Evolutionary conservation across 2,113 vertebrate species (phyloP).

Genomic region (Pangasianodon hypophthalmus): DNA sequence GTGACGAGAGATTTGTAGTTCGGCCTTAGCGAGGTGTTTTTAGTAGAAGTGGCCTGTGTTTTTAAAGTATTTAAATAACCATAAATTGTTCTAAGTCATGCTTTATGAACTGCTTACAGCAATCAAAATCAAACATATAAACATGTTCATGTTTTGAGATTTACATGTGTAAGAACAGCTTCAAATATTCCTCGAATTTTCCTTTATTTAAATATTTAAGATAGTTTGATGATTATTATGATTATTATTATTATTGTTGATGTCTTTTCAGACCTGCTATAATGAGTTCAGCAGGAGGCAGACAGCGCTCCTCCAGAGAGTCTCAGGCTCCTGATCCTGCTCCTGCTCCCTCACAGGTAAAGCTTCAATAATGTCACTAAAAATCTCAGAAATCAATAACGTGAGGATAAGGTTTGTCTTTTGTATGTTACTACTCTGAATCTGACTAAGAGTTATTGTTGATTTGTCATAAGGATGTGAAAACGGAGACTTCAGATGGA

Average conservation of each 20-base stretch:
- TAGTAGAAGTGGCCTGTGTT: too few relatives aligned
- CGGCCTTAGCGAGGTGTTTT: too few relatives aligned
- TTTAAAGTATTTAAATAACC: too few relatives aligned
- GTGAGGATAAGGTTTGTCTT: neutral
- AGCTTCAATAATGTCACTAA: neutral
- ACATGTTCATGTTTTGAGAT: neutral
- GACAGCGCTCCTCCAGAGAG: neutral
- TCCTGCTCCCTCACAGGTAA: neutral
- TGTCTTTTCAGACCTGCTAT: neutral
- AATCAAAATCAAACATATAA: neutral
- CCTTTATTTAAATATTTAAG: too few relatives aligned
- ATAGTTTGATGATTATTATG: too few relatives aligned
- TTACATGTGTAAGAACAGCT: neutral
- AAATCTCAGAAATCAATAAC: neutral
- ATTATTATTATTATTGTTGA: neutral
- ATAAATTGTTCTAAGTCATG: too few relatives aligned
- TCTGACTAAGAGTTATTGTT: neutral
- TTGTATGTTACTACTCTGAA: neutral
- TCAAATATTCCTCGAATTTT: neutral
- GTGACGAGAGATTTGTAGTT: neutral
- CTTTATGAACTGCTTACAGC: neutral
- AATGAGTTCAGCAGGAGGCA: neutral
- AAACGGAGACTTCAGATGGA: neutral
- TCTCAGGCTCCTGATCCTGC: neutral
- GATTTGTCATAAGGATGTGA: neutral